phyloP scores from a whole-genome alignment of 2,797 vertebrate species.

The Emys orbicularis region DNA sequence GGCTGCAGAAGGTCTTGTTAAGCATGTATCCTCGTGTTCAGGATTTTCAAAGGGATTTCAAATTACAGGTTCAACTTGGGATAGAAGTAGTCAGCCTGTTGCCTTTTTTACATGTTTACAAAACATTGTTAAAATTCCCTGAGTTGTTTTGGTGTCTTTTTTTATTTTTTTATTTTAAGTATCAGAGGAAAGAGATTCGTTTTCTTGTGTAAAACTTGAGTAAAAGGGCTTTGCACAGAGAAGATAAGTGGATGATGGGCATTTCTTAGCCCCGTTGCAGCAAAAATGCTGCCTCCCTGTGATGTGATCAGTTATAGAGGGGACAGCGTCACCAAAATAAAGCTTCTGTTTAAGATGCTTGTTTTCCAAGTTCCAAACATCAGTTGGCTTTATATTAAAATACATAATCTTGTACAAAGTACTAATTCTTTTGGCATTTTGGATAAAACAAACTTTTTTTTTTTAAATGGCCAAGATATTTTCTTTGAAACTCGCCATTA shows the following conservation, averaged over 20 bases:
- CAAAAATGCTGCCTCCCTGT: neutral
- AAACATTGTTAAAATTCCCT: neutral
- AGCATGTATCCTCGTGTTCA: neutral
- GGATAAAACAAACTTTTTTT: constrained; percentile 20
- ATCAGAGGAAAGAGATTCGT: neutral
- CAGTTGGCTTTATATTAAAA: neutral
- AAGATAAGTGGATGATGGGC: neutral
- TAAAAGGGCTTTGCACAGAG: neutral
- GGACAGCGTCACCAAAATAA: neutral
- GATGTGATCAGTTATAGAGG: neutral
- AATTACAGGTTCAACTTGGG: neutral
- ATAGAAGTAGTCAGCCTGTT: neutral
- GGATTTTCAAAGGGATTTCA: neutral
- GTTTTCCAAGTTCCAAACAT: neutral
- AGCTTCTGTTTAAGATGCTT: neutral
- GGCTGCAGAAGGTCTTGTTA: neutral
- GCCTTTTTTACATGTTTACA: neutral
- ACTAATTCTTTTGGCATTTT: constrained; percentile 22
- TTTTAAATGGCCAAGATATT: constrained; percentile 24
- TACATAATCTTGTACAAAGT: constrained; percentile 47
- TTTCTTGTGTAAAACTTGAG: neutral
- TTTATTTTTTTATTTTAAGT: neutral
- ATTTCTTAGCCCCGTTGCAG: neutral
- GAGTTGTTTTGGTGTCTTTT: neutral
- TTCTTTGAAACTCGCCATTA: neutral